phyloP scores from a whole-genome alignment of 64 coral and sea anemone genomes.

The Exaiptasia diaphana region DNA sequence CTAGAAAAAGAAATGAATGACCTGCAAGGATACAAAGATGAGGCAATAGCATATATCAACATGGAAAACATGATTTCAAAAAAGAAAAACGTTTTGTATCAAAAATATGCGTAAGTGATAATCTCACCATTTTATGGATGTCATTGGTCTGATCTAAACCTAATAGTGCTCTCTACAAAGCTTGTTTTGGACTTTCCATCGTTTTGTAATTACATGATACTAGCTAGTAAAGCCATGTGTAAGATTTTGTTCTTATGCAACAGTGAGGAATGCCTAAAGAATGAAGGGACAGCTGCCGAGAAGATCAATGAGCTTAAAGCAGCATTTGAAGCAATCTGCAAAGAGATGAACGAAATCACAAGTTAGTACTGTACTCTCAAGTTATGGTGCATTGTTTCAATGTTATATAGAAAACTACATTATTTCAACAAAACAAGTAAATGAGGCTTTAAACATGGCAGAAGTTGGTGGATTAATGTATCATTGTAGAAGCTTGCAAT shows the following conservation, averaged over 20 bases:
- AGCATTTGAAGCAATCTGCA: conserved; percentile 71
- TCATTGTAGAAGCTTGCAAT: too few species aligned
- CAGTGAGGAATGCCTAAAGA: conserved; percentile 79
- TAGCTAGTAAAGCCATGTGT: not conserved
- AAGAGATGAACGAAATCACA: too few species aligned
- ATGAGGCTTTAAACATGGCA: too few species aligned
- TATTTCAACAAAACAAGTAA: too few species aligned
- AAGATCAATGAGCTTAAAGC: conserved; percentile 86
- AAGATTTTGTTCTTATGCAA: not conserved
- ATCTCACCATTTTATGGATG: not conserved
- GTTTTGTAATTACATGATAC: not conserved
- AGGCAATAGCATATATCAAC: conserved; percentile 92
- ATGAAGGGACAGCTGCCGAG: conserved; percentile 69
- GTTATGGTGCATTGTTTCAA: too few species aligned
- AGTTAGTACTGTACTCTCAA: too few species aligned
- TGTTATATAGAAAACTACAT: too few species aligned
- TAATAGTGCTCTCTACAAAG: not conserved
- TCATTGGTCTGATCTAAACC: not conserved
- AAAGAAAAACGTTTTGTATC: conserved; percentile 77
- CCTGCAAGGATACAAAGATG: conserved; percentile 88
- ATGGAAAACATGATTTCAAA: conserved; percentile 83
- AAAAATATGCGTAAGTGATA: conserved; percentile 85
- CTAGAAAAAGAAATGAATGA: conserved; percentile 99
- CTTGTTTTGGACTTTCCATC: not conserved
- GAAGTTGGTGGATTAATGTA: too few species aligned